Evolutionary conservation across 2,888 invertebrate genomes (phyloP), one percentile per base, ranked within the genome.

Genomic region (Harpalus rufipes): DNA sequence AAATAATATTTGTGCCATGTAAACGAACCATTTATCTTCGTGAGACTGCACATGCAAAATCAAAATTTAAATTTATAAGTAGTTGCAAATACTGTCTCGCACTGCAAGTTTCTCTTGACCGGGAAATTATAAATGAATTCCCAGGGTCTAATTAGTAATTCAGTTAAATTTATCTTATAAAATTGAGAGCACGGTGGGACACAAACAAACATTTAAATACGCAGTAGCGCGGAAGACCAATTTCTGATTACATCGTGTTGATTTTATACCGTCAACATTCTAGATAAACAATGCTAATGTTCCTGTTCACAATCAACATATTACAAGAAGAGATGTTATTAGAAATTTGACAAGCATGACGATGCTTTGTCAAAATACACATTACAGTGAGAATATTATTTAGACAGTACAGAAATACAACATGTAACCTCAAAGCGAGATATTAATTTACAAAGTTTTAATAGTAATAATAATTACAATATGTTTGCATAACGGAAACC

Each of bases 271-370:
- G 61, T 59, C 79, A 79, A 79, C 79, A 80, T 80, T 59, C 21
- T 32, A 80, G 58, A 61, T 61, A 80, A 80, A 80, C 79, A 80
- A 41, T 80, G 61, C 79, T 80, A 80, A 80, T 80, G 59, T 80
- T 61, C 79, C 32, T 39, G 59, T 56, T 18, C 56, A 78, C 39
- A 78, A 58, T 78, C 78, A 78, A 58, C 78, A 51, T 58, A 68
- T 68, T 68, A 68, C 68, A 68, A 68, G 68, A 68, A 63, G 63
- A 25, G 21, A 63, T 68, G 68, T 68, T 68, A 32, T 68, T 68
- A n/a, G n/a, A 39, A 68, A 68, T 68, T 39, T 68, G 68, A 68
- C 68, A 68, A 68, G 32, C 68, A 39, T 39, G 68, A 63, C 63
- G 18, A 63, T 63, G 68, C 32, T 68, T 68, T 68, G 68, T 68